Evolutionary conservation across 1,140 invertebrate species (phyloP), one percentile per base, ranked within the genome.

Genomic region (Oreohelix idahoensis): DNA sequence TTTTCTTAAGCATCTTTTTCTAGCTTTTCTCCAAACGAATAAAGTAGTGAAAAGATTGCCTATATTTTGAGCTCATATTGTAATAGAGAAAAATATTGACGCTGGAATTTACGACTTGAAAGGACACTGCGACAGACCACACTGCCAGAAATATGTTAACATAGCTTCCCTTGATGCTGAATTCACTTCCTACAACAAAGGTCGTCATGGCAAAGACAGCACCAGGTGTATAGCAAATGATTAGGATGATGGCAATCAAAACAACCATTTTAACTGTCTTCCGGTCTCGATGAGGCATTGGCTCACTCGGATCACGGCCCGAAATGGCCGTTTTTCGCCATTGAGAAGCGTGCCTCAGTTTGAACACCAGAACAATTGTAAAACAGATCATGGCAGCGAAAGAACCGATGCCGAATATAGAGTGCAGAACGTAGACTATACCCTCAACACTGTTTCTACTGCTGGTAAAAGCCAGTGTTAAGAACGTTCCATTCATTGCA

Each of bases 1-100:
- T n/a, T n/a, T n/a, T n/a, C n/a, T n/a, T n/a, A n/a, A n/a, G n/a
- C n/a, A n/a, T n/a, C n/a, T n/a, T n/a, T n/a, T n/a, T n/a, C n/a
- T n/a, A n/a, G n/a, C n/a, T n/a, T n/a, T n/a, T n/a, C n/a, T n/a
- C n/a, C n/a, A n/a, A n/a, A n/a, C n/a, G n/a, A n/a, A n/a, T n/a
- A n/a, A n/a, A n/a, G n/a, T n/a, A n/a, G 29, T 38, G 11, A 39
- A 71, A 71, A 15, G 69, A 13, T 2, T 71, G 35, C 29, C 69
- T 71, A n/a, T 71, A 71, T 13, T 71, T 71, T 15, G 69, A 11
- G 29, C 38, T 71, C 69, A 71, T 71, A 13, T 5, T 71, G 32
- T 71, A 71, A 39, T 71, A 71, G 20, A 71, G 11, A 36, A 71
- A 35, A 10, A 71, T 71, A 39, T 71, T 71, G 10, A 71, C 32